Evolutionary conservation across 1,140 invertebrate species (phyloP), one percentile per base, ranked within the genome.

Genomic region (Zaprionus africanus): DNA sequence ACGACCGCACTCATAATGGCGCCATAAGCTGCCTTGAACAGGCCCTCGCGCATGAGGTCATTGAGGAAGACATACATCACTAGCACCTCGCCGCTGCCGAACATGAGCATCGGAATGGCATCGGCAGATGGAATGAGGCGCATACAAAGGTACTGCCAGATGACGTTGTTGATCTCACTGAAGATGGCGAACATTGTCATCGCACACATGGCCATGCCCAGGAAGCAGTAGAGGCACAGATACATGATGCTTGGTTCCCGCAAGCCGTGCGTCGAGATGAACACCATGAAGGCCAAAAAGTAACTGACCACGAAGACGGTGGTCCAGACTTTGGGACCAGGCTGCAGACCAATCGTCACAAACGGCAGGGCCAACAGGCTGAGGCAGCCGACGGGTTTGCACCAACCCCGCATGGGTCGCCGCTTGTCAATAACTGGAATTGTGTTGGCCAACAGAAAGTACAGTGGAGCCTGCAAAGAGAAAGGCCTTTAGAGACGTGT

Each of bases 121-220:
- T 82, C 79, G 17, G 67, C 43, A 13, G 9, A 13, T 1, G 34
- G 4, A 17, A 49, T 5, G 1, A 76, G 72, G 0, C 54, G 57
- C 15, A 82, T 41, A 17, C 54, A 54, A 1, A 82, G 15, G n/a
- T 67, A 86, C 31, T 85, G 82, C 71, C 71, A 85, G 1, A 19
- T 24, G 3, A 85, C 7, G 36, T 86, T 86, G 28, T 82, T 54
- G 0, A 79, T 57, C 54, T 77, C 79, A 0, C 12, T 28, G 6
- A 26, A 15, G 0, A 84, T 9, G 2, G 31, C 12, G 2, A 36
- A 34, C 17, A 72, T 38, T 15, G 19, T 5, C 7, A 82, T 7
- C 5, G 79, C 72, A 28, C 63, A 57, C 1, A 43, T 26, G 19
- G 28, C 5, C 31, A 79, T 9, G 12, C 76, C 79, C 3, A 53